Conservation (phyloP, 1,140 invertebrate genomes). For the Diploscapter pachys region DNA sequence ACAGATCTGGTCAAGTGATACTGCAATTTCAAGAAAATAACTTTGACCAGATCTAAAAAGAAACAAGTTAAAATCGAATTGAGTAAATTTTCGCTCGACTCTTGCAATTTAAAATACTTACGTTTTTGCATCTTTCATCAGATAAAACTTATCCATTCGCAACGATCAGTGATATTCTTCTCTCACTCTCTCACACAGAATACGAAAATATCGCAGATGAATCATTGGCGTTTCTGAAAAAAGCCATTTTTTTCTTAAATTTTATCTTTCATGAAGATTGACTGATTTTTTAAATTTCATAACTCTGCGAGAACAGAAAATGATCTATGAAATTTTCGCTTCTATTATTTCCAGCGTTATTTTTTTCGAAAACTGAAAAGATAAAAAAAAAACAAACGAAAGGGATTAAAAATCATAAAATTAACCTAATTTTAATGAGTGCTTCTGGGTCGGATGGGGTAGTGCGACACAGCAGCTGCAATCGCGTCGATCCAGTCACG, state of each 20-base stretch:
- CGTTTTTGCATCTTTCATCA: slow-evolving; percentile 61
- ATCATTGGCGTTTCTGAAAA: slow-evolving; percentile 67
- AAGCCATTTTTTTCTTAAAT: slow-evolving; percentile 4
- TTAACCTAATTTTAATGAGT: slow-evolving; percentile 3
- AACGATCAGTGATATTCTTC: slow-evolving; percentile 78
- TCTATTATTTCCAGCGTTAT: neutral
- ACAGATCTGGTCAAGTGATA: too few species aligned
- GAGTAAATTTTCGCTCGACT: neutral
- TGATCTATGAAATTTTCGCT: neutral
- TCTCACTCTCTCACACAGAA: slow-evolving; percentile 66
- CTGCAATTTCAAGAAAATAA: too few species aligned
- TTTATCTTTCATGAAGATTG: neutral
- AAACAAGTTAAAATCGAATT: neutral
- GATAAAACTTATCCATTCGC: slow-evolving; percentile 65
- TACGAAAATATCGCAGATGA: too few species aligned
- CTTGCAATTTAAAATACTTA: neutral
- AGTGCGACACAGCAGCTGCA: slow-evolving; percentile 10
- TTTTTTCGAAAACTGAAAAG: too few species aligned
- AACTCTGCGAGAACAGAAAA: slow-evolving; percentile 26
- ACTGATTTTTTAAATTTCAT: slow-evolving; percentile 2
- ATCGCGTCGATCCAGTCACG: slow-evolving; percentile 22
- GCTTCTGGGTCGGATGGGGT: slow-evolving; percentile 14
- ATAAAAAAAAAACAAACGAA: neutral
- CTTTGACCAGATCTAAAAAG: too few species aligned
- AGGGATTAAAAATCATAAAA: neutral